Evolutionary conservation across 2,888 invertebrate species (phyloP).

Genomic region (Hirtodrosophila trivittata): DNA sequence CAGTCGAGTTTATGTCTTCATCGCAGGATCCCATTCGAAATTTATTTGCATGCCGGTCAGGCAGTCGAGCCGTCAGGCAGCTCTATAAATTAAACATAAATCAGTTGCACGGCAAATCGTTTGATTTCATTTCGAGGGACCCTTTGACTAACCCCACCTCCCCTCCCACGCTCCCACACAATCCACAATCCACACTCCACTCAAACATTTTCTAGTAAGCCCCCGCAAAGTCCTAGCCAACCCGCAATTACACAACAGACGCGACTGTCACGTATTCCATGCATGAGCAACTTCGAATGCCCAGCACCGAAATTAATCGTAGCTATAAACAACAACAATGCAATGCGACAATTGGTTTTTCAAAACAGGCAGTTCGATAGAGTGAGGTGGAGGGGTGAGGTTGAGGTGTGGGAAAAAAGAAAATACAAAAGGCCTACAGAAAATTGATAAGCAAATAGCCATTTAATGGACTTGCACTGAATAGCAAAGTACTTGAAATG

Average conservation of each 20-base stretch:
- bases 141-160: slow-evolving; percentile 16
- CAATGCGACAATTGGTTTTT: slow-evolving; percentile 50
- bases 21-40: slow-evolving; percentile 55
- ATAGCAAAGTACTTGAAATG: slow-evolving; percentile 61
- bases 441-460: slow-evolving; percentile 74
- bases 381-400: neutral
- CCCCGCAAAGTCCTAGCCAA: neutral
- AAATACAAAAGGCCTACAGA: slow-evolving; percentile 34
- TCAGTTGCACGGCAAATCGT: slow-evolving; percentile 74
- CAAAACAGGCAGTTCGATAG: neutral
- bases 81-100: slow-evolving; percentile 77
- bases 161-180: neutral
- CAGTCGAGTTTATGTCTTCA: slow-evolving; percentile 72
- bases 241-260: slow-evolving; percentile 51
- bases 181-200: neutral
- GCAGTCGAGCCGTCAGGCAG: slow-evolving; percentile 67
- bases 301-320: slow-evolving; percentile 42
- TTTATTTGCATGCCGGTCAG: slow-evolving; percentile 76
- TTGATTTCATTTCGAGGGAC: slow-evolving; percentile 69
- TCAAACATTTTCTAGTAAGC: neutral
- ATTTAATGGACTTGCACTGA: slow-evolving; percentile 68
- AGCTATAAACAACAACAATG: slow-evolving; percentile 54
- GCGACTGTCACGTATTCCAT: slow-evolving; percentile 58
- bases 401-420: neutral
- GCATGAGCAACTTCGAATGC: slow-evolving; percentile 50